phyloP scores from a whole-genome alignment of 2,113 vertebrate species.

The Sander lucioperca region DNA sequence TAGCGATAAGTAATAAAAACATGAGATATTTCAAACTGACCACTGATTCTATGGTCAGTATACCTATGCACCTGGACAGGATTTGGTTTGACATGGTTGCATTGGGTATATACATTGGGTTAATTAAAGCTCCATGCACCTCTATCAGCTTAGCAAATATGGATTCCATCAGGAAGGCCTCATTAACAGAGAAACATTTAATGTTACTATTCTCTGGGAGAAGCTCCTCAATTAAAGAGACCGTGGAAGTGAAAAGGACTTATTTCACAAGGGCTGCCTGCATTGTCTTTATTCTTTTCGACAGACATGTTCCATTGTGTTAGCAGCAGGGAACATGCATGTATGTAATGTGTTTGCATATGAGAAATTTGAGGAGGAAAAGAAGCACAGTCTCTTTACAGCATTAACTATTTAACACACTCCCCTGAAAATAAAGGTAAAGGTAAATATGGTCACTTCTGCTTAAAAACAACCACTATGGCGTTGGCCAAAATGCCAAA shows the following conservation, averaged over 20 bases:
- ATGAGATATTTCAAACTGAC: not conserved
- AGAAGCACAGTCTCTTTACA: not conserved
- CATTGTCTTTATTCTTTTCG: conserved; percentile 3
- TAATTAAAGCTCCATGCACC: conserved; percentile 8
- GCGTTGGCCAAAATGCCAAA: no score
- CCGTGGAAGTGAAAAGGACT: not conserved
- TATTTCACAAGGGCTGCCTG: conserved; percentile 3
- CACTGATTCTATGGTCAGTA: not conserved
- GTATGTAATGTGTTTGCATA: not conserved
- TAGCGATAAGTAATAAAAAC: no score
- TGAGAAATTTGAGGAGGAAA: not conserved
- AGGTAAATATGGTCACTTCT: no score
- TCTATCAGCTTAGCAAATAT: conserved; percentile 12
- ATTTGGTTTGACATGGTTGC: not conserved
- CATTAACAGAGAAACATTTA: conserved; percentile 14
- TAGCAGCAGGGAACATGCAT: not conserved
- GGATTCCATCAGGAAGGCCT: conserved; percentile 16
- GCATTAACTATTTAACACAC: not conserved
- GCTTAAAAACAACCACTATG: no score
- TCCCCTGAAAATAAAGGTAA: not conserved
- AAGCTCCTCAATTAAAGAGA: conserved; percentile 19
- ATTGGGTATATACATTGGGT: not conserved
- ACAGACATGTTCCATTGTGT: not conserved
- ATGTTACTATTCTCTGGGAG: not conserved
- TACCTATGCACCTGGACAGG: not conserved